Evolutionary conservation across 37 sponge, comb jelly and placozoan genomes (phyloP).

Genomic region (Oopsacas minuta): DNA sequence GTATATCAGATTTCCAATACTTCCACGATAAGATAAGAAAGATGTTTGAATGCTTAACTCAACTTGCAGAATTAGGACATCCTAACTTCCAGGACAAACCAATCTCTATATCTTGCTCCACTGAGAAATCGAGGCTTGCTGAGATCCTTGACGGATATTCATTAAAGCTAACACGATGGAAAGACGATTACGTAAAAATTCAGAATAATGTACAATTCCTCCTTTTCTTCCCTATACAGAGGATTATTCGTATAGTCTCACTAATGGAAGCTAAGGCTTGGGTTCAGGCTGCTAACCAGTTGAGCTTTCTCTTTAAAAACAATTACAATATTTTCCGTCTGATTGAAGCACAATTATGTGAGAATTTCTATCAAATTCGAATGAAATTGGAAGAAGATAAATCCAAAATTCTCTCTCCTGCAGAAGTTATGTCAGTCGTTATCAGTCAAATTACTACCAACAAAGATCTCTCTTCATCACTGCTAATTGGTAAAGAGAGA

Average conservation of each 20-base stretch:
- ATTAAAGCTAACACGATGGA: conserved; percentile 31
- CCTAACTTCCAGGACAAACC: conserved; percentile 25
- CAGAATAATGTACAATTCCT: background rate
- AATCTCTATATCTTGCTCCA: background rate
- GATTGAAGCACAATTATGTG: background rate
- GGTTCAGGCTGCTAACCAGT: background rate
- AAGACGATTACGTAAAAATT: background rate
- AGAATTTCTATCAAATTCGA: background rate
- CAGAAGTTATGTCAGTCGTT: background rate
- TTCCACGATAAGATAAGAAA: conserved; percentile 14
- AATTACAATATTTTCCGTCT: background rate
- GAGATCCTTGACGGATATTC: background rate
- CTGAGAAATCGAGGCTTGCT: background rate
- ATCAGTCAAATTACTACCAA: background rate
- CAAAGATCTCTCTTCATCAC: background rate
- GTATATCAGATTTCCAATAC: background rate
- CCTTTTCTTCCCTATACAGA: conserved; percentile 10
- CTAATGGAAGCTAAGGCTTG: conserved; percentile 11
- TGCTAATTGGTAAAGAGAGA: background rate
- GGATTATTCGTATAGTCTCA: background rate
- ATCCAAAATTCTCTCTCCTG: background rate
- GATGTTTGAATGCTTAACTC: conserved; percentile 32
- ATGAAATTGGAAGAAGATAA: background rate
- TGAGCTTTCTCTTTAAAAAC: background rate
- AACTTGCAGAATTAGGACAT: conserved; percentile 44